Evolutionary conservation across 2,888 invertebrate species (phyloP).

Genomic region (Eupelmus urozonus): DNA sequence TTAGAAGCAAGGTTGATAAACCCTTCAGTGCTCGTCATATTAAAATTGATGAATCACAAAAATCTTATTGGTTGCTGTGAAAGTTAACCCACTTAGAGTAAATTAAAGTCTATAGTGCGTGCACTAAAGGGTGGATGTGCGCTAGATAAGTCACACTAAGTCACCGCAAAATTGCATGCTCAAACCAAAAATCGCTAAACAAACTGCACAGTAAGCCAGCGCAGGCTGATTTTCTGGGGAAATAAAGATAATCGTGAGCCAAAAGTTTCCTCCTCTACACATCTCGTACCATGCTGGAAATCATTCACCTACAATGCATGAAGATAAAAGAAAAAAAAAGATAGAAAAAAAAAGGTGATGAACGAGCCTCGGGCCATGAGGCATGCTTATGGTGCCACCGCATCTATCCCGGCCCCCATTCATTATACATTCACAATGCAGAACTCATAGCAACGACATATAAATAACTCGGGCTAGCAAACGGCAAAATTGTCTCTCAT

Average conservation of each 20-base stretch:
- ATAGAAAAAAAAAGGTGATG: background rate
- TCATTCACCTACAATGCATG: background rate
- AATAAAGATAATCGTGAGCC: background rate
- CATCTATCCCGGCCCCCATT: too few relatives aligned
- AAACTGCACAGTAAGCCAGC: slow-evolving; percentile 30
- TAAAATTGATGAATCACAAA: too few relatives aligned
- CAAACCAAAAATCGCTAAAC: background rate
- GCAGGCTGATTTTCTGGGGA: background rate
- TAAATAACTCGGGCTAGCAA: background rate
- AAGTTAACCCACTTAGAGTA: too few relatives aligned
- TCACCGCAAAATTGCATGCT: slow-evolving; percentile 13
- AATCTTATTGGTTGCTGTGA: too few relatives aligned
- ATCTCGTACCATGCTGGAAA: slow-evolving; percentile 3
- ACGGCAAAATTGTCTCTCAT: too few relatives aligned
- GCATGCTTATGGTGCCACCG: too few relatives aligned
- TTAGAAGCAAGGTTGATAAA: background rate
- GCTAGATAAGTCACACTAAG: too few relatives aligned
- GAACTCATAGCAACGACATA: background rate
- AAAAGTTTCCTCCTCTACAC: background rate
- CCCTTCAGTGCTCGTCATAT: background rate
- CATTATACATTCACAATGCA: slow-evolving; percentile 4
- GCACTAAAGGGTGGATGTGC: background rate
- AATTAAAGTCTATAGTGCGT: background rate
- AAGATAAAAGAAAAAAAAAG: background rate
- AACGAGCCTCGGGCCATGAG: background rate